Evolutionary conservation across 2,797 vertebrate genomes (phyloP), one percentile per base, ranked within the genome.

Genomic region (Pterois miles): DNA sequence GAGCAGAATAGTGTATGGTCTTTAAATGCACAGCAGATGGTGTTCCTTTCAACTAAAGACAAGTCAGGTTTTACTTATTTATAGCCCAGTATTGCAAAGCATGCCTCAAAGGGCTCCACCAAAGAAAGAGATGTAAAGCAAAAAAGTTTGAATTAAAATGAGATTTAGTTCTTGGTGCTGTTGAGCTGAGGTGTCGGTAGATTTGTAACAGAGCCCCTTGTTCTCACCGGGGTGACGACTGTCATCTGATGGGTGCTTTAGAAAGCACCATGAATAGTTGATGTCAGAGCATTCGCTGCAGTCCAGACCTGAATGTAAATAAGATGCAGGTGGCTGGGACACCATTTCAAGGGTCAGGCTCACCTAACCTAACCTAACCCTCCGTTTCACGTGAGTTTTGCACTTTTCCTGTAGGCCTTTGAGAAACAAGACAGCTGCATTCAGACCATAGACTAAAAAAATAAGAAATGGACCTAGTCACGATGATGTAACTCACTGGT

Each of bases 221-320:
- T 81, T 83, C 73, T 82, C 56, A 77, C 74, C 76, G 82, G 71
- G 81, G 43, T 77, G 71, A 13, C 16, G 56, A 71, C 84, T 80
- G 80, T 85, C 72, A 83, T 71, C 63, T 86, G 80, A 73, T 83
- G 80, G 86, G 74, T 81, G 77, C 90, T 81, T 88, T 79, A 86
- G 87, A 89, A 87, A 80, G 90, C 82, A 53, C 72, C 83, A 91
- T 94, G 89, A 92, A 93, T 92, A 93, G 88, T 94, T 93, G 85
- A 94, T 95, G 91, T 82, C 40, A 4, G 65, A 78, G 76, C 70
- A 46, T 91, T 93, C 76, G 83, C 79, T 80, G 82, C 73, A 50
- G 85, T 50, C 85, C 85, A 78, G 87, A 80, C 81, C 86, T 71
- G 79, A 81, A 84, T 91, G 87, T 94, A 93, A 95, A 88, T 89